A percentile compares a stretch with the other conserved stretches of the same genome.
These are phyloP conservation scores for Pachyrhynchus sulphureomaculatus DNA, from an alignment of 1,140 invertebrate genomes.

Conservation along the genomic window DNA sequence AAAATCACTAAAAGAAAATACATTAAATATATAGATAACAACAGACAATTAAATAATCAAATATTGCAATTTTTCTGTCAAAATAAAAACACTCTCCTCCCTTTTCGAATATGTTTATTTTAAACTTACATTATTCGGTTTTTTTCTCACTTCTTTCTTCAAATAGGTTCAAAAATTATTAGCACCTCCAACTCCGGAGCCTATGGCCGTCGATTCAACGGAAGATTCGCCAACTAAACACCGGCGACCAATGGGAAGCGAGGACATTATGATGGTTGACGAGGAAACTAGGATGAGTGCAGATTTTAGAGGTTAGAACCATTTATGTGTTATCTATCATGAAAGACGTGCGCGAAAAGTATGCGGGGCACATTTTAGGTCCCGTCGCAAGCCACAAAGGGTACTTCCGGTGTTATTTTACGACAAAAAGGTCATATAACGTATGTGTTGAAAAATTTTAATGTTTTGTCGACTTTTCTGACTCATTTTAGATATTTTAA, in stretches of 20 bases:
- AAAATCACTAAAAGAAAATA: no score
- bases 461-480: no score
- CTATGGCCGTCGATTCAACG: conserved; percentile 9
- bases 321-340: not conserved
- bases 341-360: no score
- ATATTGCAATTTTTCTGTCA: not conserved
- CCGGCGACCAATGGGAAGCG: conserved; percentile 5
- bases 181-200: not conserved
- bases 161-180: conserved; percentile 14
- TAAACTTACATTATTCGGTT: no score
- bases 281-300: conserved; percentile 88
- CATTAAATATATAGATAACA: no score
- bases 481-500: no score
- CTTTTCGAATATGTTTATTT: no score
- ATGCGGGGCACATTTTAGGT: no score
- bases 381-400: not conserved
- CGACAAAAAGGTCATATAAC: not conserved
- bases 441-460: no score
- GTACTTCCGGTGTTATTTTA: not conserved
- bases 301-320: conserved; percentile 56
- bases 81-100: not conserved
- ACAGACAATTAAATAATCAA: not conserved
- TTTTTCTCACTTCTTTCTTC: no score
- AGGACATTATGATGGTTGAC: conserved; percentile 56
- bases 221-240: conserved; percentile 12